Conservation (phyloP, 2,797 vertebrate species). For the Ambastaia sidthimunki region DNA sequence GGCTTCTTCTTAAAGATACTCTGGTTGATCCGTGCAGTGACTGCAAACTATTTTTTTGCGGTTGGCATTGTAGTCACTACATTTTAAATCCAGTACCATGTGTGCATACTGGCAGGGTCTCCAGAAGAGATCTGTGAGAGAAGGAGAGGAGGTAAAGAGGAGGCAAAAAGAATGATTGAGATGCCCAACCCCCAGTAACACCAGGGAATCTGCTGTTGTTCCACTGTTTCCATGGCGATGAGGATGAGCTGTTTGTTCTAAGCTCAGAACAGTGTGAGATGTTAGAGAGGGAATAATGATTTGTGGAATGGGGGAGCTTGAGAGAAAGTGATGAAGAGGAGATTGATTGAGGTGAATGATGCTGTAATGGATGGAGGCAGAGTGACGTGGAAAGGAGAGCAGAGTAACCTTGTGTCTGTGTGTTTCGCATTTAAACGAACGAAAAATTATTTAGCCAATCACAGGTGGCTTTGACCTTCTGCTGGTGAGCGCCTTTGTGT, state of each 20-base stretch:
- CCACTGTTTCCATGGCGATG: slow-evolving; percentile 89
- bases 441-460: slow-evolving; percentile 2
- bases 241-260: slow-evolving; percentile 75
- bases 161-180: slow-evolving; percentile 55
- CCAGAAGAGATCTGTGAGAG: slow-evolving; percentile 37
- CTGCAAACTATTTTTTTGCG: not conserved
- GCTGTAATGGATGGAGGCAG: not conserved
- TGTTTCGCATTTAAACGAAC: slow-evolving; percentile 6
- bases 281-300: slow-evolving; percentile 48
- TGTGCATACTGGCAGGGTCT: slow-evolving; percentile 36
- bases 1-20: not conserved
- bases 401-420: not conserved
- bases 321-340: slow-evolving; percentile 4
- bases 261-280: slow-evolving; percentile 64
- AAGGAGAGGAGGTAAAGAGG: slow-evolving; percentile 7
- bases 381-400: not conserved
- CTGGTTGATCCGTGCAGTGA: not conserved
- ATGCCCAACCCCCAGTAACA: slow-evolving; percentile 70
- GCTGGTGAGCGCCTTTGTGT: slow-evolving; percentile 11
- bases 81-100: not conserved
- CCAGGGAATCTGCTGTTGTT: slow-evolving; percentile 82
- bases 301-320: not conserved
- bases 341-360: slow-evolving; percentile 9
- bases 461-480: slow-evolving; percentile 40
- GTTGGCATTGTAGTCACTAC: not conserved